phyloP scores from a whole-genome alignment of 2,888 invertebrate genomes.

The Osmoderma eremita region DNA sequence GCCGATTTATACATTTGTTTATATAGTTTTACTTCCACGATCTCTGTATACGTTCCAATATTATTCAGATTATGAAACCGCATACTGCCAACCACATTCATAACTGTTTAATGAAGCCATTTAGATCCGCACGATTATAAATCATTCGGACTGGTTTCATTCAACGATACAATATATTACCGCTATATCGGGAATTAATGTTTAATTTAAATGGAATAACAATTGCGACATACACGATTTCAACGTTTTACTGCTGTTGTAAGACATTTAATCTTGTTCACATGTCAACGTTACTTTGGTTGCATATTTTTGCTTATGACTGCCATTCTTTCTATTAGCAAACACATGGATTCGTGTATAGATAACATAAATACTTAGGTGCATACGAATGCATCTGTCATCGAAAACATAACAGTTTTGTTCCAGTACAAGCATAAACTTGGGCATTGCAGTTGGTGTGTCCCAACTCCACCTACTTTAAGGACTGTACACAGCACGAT shows the following conservation, averaged over 20 bases:
- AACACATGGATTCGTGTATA: neutral
- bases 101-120: constrained; percentile 42
- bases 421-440: too few species aligned
- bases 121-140: constrained; percentile 32
- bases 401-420: too few species aligned
- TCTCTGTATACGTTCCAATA: constrained; percentile 35
- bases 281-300: constrained; percentile 23
- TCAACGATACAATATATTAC: constrained; percentile 35
- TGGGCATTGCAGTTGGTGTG: too few species aligned
- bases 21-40: constrained; percentile 38
- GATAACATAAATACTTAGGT: neutral
- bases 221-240: constrained; percentile 35
- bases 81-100: constrained; percentile 41
- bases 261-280: constrained; percentile 34
- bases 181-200: constrained; percentile 30
- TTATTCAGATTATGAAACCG: constrained; percentile 43
- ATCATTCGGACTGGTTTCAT: constrained; percentile 35
- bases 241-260: constrained; percentile 25
- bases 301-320: constrained; percentile 24
- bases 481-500: too few species aligned
- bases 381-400: constrained; percentile 13
- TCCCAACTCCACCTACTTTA: too few species aligned
- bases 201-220: constrained; percentile 37
- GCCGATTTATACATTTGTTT: constrained; percentile 35
- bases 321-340: constrained; percentile 5